Evolutionary conservation across 1,140 invertebrate species (phyloP).

Genomic region (Rhyacophila brunnea): DNA sequence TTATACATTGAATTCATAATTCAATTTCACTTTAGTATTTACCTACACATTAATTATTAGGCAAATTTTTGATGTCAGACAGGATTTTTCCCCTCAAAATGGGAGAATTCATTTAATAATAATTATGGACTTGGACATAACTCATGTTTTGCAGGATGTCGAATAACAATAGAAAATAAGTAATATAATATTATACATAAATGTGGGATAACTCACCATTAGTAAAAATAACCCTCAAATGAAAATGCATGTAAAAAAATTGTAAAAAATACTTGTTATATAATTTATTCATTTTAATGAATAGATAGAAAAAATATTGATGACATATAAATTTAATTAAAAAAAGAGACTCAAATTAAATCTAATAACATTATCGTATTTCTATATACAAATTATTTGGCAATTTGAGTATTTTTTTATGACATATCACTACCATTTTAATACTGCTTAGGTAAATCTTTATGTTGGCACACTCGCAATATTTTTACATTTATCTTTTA

Average conservation of each 20-base stretch:
- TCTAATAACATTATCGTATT: neutral
- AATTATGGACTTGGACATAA: no score
- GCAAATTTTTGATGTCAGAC: no score
- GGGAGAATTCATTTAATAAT: no score
- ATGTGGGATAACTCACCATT: slow-evolving; percentile 44
- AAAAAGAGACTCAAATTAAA: neutral
- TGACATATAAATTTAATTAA: no score
- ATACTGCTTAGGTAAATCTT: slow-evolving; percentile 54
- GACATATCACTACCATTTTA: slow-evolving; percentile 46
- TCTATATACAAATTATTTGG: slow-evolving; percentile 9
- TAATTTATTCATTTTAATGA: slow-evolving; percentile 3
- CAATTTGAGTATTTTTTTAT: slow-evolving; percentile 1
- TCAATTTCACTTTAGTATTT: no score
- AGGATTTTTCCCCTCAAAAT: no score
- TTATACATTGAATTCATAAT: no score
- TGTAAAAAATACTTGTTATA: slow-evolving; percentile 23
- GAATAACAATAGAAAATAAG: slow-evolving; percentile 2
- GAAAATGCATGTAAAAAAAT: slow-evolving; percentile 54
- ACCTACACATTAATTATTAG: no score
- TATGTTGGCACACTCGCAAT: slow-evolving; percentile 46
- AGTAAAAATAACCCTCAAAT: slow-evolving; percentile 48
- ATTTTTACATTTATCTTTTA: neutral
- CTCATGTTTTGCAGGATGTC: slow-evolving; percentile 5
- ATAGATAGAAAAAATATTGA: neutral
- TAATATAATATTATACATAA: neutral